These are phyloP conservation scores for Odontesthes bonariensis DNA, from an alignment of 2,113 vertebrate genomes.

Conservation along the genomic window DNA sequence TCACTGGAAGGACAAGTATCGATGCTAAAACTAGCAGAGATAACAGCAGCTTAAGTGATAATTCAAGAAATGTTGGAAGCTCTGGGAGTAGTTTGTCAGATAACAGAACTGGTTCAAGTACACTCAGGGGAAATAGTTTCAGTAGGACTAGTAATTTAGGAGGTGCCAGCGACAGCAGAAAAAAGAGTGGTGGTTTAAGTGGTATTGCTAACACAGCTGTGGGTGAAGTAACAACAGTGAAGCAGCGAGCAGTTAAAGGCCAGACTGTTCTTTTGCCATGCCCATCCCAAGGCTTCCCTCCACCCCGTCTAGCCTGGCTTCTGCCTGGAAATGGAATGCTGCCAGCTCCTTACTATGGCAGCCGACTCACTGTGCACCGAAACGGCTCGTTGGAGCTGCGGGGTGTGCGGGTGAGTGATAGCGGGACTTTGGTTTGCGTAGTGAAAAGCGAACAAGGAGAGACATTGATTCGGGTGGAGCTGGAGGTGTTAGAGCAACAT, in stretches of 20 bases:
- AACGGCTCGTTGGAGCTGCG: constrained; percentile 92
- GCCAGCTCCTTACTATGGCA: constrained; percentile 90
- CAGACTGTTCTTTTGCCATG: constrained; percentile 88
- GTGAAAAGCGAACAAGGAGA: constrained; percentile 89
- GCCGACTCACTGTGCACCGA: constrained; percentile 87
- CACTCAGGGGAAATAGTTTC: constrained; percentile 33
- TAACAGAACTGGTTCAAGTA: constrained; percentile 32
- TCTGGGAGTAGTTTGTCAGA: constrained; percentile 36
- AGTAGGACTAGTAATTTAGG: constrained; percentile 28
- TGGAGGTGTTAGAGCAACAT: constrained; percentile 80
- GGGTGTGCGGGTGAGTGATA: constrained; percentile 81
- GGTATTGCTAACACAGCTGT: constrained; percentile 21
- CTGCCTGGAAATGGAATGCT: constrained; percentile 90
- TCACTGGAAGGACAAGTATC: constrained; percentile 32
- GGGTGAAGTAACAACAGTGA: constrained; percentile 72
- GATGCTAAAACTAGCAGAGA: constrained; percentile 28
- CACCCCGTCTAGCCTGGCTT: constrained; percentile 87
- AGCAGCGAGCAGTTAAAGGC: constrained; percentile 77
- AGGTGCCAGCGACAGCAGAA: constrained; percentile 17
- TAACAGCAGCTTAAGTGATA: constrained; percentile 27
- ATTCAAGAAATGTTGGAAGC: constrained; percentile 42
- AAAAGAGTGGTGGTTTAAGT: constrained; percentile 22
- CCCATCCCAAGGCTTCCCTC: constrained; percentile 84
- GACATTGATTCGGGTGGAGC: constrained; percentile 83
- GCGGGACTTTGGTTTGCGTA: constrained; percentile 86